Percentiles rank a stretch among this genome's conserved stretches.
phyloP scores from a whole-genome alignment of 2,888 invertebrate genomes.

The Lutraria lutraria region DNA sequence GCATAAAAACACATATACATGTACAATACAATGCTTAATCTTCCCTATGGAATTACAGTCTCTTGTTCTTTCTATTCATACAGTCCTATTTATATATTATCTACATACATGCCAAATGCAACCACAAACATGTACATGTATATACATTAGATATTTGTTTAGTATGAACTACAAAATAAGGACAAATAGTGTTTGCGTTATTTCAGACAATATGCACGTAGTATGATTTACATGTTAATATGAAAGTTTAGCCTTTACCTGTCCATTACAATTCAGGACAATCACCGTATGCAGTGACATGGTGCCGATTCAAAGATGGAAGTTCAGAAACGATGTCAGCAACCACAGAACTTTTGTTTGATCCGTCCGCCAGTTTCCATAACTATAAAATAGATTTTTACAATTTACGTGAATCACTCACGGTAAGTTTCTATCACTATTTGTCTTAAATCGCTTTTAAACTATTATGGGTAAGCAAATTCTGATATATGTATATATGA shows the following conservation, averaged over 20 bases:
- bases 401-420: constrained; percentile 29
- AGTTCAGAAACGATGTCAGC: constrained; percentile 33
- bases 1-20: no score
- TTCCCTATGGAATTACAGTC: neutral
- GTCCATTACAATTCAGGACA: neutral
- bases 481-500: neutral
- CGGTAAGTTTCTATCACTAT: constrained; percentile 1
- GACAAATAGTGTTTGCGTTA: no score
- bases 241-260: neutral
- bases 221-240: no score
- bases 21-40: neutral
- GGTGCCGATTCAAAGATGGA: constrained; percentile 55
- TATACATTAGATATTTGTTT: no score
- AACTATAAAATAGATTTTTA: constrained; percentile 52
- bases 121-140: no score
- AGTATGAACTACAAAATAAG: no score
- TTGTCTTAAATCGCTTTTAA: neutral
- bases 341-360: constrained; percentile 38
- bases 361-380: constrained; percentile 52
- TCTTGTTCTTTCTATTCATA: neutral
- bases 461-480: neutral
- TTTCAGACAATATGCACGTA: no score
- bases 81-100: neutral
- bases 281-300: constrained; percentile 38
- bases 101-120: no score